Base-by-base conservation (phyloP, 2,888 invertebrate genomes). In the Psylliodes chrysocephalus region DNA sequence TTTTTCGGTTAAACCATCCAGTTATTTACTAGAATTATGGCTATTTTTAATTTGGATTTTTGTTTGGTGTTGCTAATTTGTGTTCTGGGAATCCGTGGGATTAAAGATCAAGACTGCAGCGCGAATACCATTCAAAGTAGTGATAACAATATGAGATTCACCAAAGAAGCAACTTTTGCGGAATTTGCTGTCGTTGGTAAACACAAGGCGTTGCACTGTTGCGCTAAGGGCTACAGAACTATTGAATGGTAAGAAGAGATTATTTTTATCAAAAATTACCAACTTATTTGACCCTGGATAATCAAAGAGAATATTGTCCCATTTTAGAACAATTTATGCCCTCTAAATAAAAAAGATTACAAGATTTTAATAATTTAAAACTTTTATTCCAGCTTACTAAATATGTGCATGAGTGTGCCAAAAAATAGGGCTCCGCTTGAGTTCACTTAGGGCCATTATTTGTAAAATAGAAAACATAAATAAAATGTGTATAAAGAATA, bases 241-340 rank as follows among this genome's bases (percentile, higher is more conserved):
- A 91, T 92, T 72, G 91, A 91, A 85, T 92, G 92, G 92, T 92
- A 75, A 88, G 90, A n/a, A n/a, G n/a, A n/a, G n/a, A n/a, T n/a
- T n/a, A n/a, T n/a, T n/a, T n/a, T n/a, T n/a, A n/a, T n/a, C n/a
- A n/a, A n/a, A n/a, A n/a, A n/a, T n/a, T n/a, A n/a, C n/a, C n/a
- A n/a, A n/a, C n/a, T n/a, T n/a, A n/a, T n/a, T n/a, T n/a, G n/a
- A n/a, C n/a, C n/a, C n/a, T n/a, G n/a, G n/a, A n/a, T n/a, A n/a
- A n/a, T n/a, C n/a, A n/a, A n/a, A n/a, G n/a, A n/a, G n/a, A n/a
- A n/a, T n/a, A n/a, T n/a, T n/a, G n/a, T n/a, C n/a, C n/a, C n/a
- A n/a, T n/a, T n/a, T n/a, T n/a, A n/a, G n/a, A n/a, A n/a, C n/a
- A n/a, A n/a, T n/a, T n/a, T n/a, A n/a, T n/a, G n/a, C n/a, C n/a